These are phyloP conservation scores for Umimayanthus chanpuru DNA, from an alignment of 92 coral and sea anemone genomes.

Conservation along the genomic window DNA sequence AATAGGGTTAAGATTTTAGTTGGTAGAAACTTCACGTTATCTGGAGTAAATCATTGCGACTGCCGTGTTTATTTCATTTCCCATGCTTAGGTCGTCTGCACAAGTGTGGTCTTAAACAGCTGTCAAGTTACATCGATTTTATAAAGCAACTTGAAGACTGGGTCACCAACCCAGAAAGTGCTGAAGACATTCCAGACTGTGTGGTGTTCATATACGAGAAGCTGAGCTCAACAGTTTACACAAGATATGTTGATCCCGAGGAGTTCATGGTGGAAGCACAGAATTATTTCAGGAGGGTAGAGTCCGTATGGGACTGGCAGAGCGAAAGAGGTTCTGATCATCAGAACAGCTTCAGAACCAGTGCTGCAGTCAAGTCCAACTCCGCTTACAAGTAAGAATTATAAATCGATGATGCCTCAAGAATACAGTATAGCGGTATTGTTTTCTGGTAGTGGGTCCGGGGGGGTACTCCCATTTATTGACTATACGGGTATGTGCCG, in stretches of 20 bases:
- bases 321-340: constrained; percentile 59
- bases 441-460: not conserved
- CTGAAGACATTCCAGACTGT: constrained; percentile 64
- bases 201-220: constrained; percentile 61
- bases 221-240: constrained; percentile 48
- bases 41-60: not conserved
- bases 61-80: not conserved
- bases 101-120: constrained; percentile 73
- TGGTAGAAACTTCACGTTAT: no score
- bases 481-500: no score
- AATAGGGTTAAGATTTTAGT: no score
- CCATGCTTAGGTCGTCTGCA: constrained; percentile 61
- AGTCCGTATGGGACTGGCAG: constrained; percentile 75
- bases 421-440: no score
- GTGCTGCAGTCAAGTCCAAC: constrained; percentile 59
- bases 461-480: no score
- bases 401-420: no score
- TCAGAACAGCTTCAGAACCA: constrained; percentile 50
- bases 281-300: constrained; percentile 64
- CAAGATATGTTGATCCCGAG: constrained; percentile 57
- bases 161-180: constrained; percentile 50
- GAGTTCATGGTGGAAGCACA: constrained; percentile 63
- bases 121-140: constrained; percentile 65
- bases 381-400: constrained; percentile 63
- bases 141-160: constrained; percentile 54